These are phyloP conservation scores for Andrena cerasifolii DNA, from an alignment of 1,140 invertebrate genomes.

Conservation along the genomic window DNA sequence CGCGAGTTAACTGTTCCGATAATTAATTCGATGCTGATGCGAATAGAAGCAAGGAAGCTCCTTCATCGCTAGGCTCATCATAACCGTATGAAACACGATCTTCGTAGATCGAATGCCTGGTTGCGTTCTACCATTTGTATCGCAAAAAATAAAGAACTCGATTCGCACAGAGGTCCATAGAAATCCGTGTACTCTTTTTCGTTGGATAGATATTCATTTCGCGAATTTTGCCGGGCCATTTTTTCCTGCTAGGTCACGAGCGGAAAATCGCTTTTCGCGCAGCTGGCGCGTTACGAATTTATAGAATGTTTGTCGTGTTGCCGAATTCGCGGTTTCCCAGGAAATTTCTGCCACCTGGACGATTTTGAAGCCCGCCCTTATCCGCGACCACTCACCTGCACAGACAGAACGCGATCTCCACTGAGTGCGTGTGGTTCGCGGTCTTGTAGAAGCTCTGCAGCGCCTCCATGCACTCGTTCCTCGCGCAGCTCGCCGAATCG, in stretches of 20 bases:
- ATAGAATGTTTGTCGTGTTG: constrained; percentile 40
- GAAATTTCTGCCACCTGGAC: constrained; percentile 1
- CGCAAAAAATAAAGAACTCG: too few species aligned
- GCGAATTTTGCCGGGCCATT: constrained; percentile 6
- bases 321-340: too few species aligned
- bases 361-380: neutral
- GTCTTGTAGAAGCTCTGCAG: constrained; percentile 92
- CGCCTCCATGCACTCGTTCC: constrained; percentile 93
- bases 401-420: constrained; percentile 95
- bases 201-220: too few species aligned
- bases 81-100: too few species aligned
- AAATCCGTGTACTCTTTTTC: too few species aligned
- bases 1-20: neutral
- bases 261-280: constrained; percentile 22
- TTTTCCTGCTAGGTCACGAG: neutral
- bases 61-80: neutral
- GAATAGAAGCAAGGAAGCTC: too few species aligned
- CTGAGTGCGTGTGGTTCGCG: constrained; percentile 89
- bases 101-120: too few species aligned
- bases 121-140: too few species aligned
- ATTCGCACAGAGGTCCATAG: too few species aligned
- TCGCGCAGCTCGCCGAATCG: constrained; percentile 88
- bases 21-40: neutral
- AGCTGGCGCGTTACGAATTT: constrained; percentile 12
- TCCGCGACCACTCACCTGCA: constrained; percentile 89